These are phyloP conservation scores for Pristionchus fissidentatus DNA, from an alignment of 2,888 invertebrate species.

Conservation along the genomic window DNA sequence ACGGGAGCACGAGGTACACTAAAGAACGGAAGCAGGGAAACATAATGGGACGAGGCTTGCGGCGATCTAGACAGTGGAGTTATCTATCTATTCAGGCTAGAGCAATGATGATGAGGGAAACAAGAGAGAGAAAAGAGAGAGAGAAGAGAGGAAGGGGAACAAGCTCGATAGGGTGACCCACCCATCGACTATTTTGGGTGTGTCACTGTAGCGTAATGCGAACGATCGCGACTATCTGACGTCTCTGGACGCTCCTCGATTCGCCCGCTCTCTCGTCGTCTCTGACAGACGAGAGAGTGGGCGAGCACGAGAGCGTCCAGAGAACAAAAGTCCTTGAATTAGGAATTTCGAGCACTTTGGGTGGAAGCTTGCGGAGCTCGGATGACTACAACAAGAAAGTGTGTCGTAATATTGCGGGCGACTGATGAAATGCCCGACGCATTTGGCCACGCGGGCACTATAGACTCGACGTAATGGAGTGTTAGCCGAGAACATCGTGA, in stretches of 20 bases:
- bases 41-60: background rate
- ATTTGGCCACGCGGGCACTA: too few species aligned
- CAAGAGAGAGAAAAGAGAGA: background rate
- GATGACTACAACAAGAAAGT: too few species aligned
- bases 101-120: background rate
- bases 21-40: background rate
- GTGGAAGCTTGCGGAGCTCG: too few species aligned
- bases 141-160: background rate
- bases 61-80: too few species aligned
- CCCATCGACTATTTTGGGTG: too few species aligned
- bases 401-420: too few species aligned
- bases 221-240: background rate
- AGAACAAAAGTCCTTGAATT: background rate
- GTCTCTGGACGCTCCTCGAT: background rate
- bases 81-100: too few species aligned
- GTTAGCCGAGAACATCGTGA: too few species aligned
- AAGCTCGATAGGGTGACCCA: constrained; percentile 8
- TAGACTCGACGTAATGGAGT: too few species aligned
- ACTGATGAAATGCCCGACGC: too few species aligned
- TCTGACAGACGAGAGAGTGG: background rate
- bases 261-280: background rate
- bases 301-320: background rate
- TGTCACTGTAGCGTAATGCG: background rate
- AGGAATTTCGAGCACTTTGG: too few species aligned
- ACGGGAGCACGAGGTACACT: too few species aligned